Evolutionary conservation across 1,140 invertebrate species (phyloP).

Genomic region (Drosophila melanica): DNA sequence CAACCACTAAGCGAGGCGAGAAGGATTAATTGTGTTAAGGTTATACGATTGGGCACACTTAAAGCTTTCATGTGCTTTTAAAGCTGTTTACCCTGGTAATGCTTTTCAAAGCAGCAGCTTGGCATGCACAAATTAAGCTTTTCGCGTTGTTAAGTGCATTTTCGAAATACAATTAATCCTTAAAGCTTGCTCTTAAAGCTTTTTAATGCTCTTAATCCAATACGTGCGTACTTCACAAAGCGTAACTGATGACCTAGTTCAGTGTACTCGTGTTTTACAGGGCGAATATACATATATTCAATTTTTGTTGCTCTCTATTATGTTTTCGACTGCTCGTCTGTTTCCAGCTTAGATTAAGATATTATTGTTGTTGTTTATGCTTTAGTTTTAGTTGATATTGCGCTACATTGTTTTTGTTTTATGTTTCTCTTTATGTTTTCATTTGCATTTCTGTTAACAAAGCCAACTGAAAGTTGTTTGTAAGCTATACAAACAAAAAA

Average conservation of each 20-base stretch:
- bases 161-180: neutral
- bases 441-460: conserved; percentile 58
- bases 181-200: conserved; percentile 9
- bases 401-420: conserved; percentile 32
- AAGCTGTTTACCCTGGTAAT: neutral
- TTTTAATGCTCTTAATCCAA: neutral
- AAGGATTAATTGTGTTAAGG: neutral
- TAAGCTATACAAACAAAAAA: conserved; percentile 17
- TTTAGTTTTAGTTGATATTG: conserved; percentile 56
- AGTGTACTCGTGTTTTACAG: conserved; percentile 6
- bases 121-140: no score
- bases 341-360: conserved; percentile 54
- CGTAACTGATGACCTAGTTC: neutral
- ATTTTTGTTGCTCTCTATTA: conserved; percentile 1
- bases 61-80: neutral
- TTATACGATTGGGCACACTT: neutral
- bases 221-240: neutral
- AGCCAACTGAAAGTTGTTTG: conserved; percentile 66
- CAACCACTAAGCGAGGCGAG: neutral
- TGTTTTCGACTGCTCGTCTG: conserved; percentile 25
- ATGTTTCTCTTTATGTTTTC: conserved; percentile 33
- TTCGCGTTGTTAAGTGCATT: no score
- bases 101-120: no score
- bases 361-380: conserved; percentile 60
- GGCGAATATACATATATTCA: neutral